phyloP scores from a whole-genome alignment of 2,888 invertebrate species.

The Caenorhabditis doughertyi region DNA sequence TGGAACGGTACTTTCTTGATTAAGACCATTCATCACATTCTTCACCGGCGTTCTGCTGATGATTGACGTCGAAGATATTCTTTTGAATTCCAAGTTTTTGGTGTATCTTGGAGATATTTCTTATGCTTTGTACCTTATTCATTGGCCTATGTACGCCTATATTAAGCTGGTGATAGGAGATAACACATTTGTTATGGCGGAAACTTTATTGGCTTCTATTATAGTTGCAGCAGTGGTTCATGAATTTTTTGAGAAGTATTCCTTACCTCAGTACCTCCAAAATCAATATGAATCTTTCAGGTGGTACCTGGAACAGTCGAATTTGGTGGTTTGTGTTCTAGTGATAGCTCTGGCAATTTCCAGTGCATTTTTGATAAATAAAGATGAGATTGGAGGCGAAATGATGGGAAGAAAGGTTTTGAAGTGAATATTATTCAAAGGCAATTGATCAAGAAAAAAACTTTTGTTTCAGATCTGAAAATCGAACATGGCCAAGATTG shows the following conservation, averaged over 20 bases:
- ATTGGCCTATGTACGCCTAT: conserved; percentile 62
- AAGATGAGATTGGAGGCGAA: conserved; percentile 21
- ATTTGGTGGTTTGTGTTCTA: neutral
- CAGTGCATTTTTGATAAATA: conserved; percentile 9
- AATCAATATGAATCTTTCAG: neutral
- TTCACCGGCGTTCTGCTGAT: conserved; percentile 39
- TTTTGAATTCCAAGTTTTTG: conserved; percentile 26
- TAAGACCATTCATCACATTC: conserved; percentile 26
- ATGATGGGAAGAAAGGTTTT: neutral
- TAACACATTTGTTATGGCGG: neutral
- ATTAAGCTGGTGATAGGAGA: neutral
- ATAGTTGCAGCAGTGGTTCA: conserved; percentile 19
- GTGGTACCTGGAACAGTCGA: conserved; percentile 37
- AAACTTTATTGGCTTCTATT: neutral
- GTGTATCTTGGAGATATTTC: conserved; percentile 67
- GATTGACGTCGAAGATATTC: conserved; percentile 17
- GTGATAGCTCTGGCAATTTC: conserved; percentile 1
- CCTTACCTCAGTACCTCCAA: neutral
- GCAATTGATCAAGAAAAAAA: neutral
- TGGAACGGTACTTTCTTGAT: no score
- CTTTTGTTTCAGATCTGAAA: neutral
- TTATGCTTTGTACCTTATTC: conserved; percentile 64
- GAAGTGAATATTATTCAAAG: neutral
- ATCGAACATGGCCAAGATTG: neutral
- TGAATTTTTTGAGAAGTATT: conserved; percentile 30